Base-by-base conservation (phyloP, 2,888 invertebrate species). In the Steinernema scapterisci region DNA sequence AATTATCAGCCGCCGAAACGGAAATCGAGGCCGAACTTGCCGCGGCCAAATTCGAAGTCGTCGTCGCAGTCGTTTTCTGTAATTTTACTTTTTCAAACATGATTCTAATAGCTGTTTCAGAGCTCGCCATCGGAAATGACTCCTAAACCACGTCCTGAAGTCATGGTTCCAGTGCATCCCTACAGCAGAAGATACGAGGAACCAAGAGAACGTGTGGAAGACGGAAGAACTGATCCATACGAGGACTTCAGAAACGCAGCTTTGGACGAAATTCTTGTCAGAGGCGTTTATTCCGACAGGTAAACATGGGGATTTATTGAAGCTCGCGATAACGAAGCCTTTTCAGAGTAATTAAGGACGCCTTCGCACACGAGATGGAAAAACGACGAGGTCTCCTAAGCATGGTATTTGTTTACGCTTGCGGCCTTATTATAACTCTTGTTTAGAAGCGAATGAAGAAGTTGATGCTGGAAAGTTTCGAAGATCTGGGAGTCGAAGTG, bases 281-380 rank as follows among this genome's bases (percentile, higher is more conserved):
- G 63, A 63, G 63, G 63, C 1, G 63, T 63, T 16, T 63, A 63
- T n/a, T 63, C 63, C 3, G 63, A 63, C n/a, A 27, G 63, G 63
- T 52, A 21, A 11, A 9, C 3, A 21, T 11, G 52, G 11, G 11
- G n/a, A n/a, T n/a, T n/a, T n/a, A n/a, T n/a, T 19, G n/a, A 52
- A 23, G 21, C 23, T 21, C 2, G 21, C 11, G 2, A 21, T 1
- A 21, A 23, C 38, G 38, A 3, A 38, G 9, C n/a, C n/a, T n/a
- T 16, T 52, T 52, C 11, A 52, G 52, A 21, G 63, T 63, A 5
- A 63, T 63, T 11, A 63, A 63, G 19, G 63, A 63, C 31, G 63
- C 63, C 6, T 63, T 63, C 16, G 63, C 63, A 9, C 63, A 63
- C 63, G 63, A 63, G 63, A 63, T 63, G 63, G 63, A 63, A 27